These are phyloP conservation scores for Myiagra hebetior DNA, from an alignment of 2,113 vertebrate genomes.

Conservation along the genomic window DNA sequence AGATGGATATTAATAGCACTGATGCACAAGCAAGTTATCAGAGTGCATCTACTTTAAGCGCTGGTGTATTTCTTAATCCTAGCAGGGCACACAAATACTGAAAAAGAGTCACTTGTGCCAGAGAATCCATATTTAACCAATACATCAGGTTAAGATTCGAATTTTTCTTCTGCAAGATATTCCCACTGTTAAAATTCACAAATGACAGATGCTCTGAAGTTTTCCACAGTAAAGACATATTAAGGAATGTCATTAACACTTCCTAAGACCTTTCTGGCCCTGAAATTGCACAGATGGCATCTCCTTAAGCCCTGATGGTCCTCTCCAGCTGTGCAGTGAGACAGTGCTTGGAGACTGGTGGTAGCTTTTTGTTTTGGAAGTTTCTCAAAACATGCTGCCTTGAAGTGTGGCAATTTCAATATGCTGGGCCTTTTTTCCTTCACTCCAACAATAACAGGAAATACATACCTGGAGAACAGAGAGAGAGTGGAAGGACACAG, in stretches of 20 bases:
- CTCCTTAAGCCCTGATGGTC: background rate
- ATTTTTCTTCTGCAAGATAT: background rate
- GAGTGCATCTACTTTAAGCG: conserved; percentile 18
- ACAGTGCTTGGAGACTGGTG: background rate
- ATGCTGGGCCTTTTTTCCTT: background rate
- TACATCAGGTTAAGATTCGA: background rate
- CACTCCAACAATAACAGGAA: background rate
- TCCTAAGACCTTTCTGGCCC: background rate
- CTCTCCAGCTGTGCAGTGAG: background rate
- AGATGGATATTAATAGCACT: background rate
- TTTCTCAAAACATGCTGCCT: background rate
- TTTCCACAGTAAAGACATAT: background rate
- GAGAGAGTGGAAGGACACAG: background rate
- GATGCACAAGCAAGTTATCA: background rate
- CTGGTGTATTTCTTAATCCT: background rate
- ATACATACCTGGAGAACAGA: background rate
- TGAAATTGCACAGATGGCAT: background rate
- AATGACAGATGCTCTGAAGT: background rate
- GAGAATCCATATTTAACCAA: background rate
- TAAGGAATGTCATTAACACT: background rate
- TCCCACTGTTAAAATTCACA: background rate
- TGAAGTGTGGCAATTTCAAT: background rate
- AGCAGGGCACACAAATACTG: background rate
- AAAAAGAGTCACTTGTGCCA: background rate
- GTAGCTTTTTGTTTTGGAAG: background rate